Percentiles rank a stretch among this genome's conserved stretches.
phyloP scores from a whole-genome alignment of 2,888 invertebrate species.

The Galeruca laticollis region DNA sequence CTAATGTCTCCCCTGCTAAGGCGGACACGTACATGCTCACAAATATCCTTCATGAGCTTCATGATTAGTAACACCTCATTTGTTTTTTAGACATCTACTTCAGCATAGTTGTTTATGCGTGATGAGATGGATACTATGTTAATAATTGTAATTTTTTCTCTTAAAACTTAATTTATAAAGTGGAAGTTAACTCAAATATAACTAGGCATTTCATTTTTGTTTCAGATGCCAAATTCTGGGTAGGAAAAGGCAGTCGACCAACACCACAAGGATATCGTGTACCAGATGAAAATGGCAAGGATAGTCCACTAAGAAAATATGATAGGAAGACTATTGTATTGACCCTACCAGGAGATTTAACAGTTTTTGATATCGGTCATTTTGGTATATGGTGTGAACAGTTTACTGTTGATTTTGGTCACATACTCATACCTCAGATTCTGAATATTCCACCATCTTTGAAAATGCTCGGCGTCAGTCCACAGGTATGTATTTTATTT shows the following conservation, averaged over 20 bases:
- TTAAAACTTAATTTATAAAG: too few species aligned
- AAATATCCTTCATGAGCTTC: too few species aligned
- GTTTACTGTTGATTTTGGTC: constrained; percentile 93
- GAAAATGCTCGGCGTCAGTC: constrained; percentile 93
- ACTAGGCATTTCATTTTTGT: constrained; percentile 21
- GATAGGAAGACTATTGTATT: constrained; percentile 90
- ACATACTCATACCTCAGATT: constrained; percentile 80
- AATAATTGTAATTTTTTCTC: too few species aligned
- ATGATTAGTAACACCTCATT: too few species aligned
- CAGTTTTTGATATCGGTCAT: constrained; percentile 92
- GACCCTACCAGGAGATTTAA: constrained; percentile 88
- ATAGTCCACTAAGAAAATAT: constrained; percentile 82
- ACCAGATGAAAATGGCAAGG: constrained; percentile 92
- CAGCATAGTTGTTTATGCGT: too few species aligned
- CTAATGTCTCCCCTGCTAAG: too few species aligned
- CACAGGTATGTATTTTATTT: constrained; percentile 80
- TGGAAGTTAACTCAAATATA: too few species aligned
- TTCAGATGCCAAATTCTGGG: constrained; percentile 94
- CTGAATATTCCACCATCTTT: constrained; percentile 91
- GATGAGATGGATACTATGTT: too few species aligned
- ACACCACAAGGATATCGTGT: constrained; percentile 86
- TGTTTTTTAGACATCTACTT: too few species aligned
- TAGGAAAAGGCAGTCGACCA: constrained; percentile 84
- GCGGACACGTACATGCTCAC: too few species aligned
- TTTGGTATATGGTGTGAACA: constrained; percentile 95